These are phyloP conservation scores for Xiphorhynchus elegans DNA, from an alignment of 2,113 vertebrate species.

Conservation along the genomic window DNA sequence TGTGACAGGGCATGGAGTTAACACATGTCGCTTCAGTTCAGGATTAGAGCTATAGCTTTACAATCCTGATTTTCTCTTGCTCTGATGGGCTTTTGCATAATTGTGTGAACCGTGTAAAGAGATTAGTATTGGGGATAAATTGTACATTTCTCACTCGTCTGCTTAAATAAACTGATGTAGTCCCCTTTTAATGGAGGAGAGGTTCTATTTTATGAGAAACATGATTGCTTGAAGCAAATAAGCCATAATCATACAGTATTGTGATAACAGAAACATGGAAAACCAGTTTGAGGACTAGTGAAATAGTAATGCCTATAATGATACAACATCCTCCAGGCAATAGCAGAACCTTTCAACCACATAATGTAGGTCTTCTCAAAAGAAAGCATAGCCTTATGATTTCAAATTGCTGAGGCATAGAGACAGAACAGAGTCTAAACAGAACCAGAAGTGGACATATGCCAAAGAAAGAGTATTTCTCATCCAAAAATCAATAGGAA, in stretches of 20 bases:
- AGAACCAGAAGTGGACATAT: background rate
- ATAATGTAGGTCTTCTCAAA: slow-evolving; percentile 50
- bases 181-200: background rate
- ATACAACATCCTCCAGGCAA: slow-evolving; percentile 22
- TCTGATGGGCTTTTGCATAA: background rate
- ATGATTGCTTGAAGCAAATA: background rate
- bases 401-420: slow-evolving; percentile 14
- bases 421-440: background rate
- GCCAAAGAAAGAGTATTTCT: background rate
- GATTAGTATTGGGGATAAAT: background rate
- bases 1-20: background rate
- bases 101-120: background rate
- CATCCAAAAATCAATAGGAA: background rate
- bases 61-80: background rate
- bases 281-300: slow-evolving; percentile 41
- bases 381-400: slow-evolving; percentile 2
- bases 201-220: background rate
- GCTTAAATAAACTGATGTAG: background rate
- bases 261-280: slow-evolving; percentile 37
- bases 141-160: background rate
- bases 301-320: background rate
- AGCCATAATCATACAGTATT: slow-evolving; percentile 2
- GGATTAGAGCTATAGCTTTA: background rate
- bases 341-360: slow-evolving; percentile 27
- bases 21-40: background rate